These are phyloP conservation scores for Choristoneura fumiferana DNA, from an alignment of 1,140 invertebrate genomes.

Conservation along the genomic window DNA sequence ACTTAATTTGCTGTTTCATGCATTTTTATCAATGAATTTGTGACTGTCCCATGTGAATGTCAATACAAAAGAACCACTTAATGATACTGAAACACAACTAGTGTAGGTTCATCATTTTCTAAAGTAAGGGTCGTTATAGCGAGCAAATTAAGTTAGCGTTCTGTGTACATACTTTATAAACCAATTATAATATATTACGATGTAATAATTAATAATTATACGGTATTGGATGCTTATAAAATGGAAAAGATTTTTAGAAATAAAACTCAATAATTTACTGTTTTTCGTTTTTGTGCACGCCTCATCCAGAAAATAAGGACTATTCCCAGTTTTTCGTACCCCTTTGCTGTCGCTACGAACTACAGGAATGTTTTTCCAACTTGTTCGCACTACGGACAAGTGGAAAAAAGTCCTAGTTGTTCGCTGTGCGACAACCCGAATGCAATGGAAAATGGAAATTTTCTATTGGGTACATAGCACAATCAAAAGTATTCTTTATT, in stretches of 20 bases:
- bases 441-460: too few relatives aligned
- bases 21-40: neutral
- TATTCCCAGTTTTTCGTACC: too few relatives aligned
- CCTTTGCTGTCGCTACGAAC: too few relatives aligned
- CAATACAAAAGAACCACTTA: slow-evolving; percentile 12
- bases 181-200: slow-evolving; percentile 32
- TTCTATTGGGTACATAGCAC: too few relatives aligned
- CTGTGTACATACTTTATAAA: slow-evolving; percentile 13
- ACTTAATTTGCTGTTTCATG: neutral
- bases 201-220: slow-evolving; percentile 35
- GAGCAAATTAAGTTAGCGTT: slow-evolving; percentile 7
- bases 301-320: too few relatives aligned
- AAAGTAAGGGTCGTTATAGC: neutral
- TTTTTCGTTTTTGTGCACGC: slow-evolving; percentile 31
- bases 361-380: too few relatives aligned
- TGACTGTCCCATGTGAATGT: slow-evolving; percentile 12
- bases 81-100: slow-evolving; percentile 11
- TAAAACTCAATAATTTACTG: slow-evolving; percentile 46
- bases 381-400: too few relatives aligned
- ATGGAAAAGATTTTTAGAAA: slow-evolving; percentile 41
- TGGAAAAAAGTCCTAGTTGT: too few relatives aligned
- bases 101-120: slow-evolving; percentile 3
- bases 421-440: too few relatives aligned
- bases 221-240: slow-evolving; percentile 42
- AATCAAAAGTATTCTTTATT: too few relatives aligned